Evolutionary conservation across 2,113 vertebrate genomes (phyloP), one percentile per base, ranked within the genome.

Genomic region (Pica pica): DNA sequence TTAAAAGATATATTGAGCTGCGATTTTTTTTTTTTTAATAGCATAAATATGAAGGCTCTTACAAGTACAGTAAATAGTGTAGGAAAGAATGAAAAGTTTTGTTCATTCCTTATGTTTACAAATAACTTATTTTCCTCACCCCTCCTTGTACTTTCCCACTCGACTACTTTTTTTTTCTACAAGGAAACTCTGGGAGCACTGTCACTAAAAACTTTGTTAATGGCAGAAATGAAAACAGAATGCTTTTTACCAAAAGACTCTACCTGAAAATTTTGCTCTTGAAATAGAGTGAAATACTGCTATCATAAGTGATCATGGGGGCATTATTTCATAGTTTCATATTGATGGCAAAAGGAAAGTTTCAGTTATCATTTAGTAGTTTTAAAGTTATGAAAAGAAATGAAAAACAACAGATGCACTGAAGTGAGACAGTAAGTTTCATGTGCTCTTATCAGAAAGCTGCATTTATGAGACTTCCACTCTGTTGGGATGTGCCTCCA

Each of bases 371-470:
- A 80, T 59, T 92, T 81, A 37, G 52, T 59, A 92, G 27, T 73
- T 84, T 87, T 79, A 23, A 30, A 89, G 37, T 82, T 87, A 79
- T 83, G 35, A 91, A 94, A 94, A 94, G 69, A 87, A 97, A 59
- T 83, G 30, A 78, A 92, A 95, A 85, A 91, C 73, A 96, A 87
- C 91, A 77, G 50, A 83, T 76, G 31, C 53, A 65, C 46, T 89
- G 60, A 70, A 81, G 30, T 78, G 81, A 94, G 63, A 61, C 68
- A 46, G 63, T 77, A 81, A 77, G 89, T 95, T 83, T 77, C 13
- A 70, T 83, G 28, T 70, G 59, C 17, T 80, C 28, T 89, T 95
- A 89, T 95, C 59, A 94, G 87, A 90, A 86, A 83, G 46, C 46
- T 86, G 23, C 31, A 50, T 94, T 90, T 94, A 69, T 81, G 59